Base-by-base conservation (phyloP, 2,888 invertebrate species). In the Schizaphis graminum region DNA sequence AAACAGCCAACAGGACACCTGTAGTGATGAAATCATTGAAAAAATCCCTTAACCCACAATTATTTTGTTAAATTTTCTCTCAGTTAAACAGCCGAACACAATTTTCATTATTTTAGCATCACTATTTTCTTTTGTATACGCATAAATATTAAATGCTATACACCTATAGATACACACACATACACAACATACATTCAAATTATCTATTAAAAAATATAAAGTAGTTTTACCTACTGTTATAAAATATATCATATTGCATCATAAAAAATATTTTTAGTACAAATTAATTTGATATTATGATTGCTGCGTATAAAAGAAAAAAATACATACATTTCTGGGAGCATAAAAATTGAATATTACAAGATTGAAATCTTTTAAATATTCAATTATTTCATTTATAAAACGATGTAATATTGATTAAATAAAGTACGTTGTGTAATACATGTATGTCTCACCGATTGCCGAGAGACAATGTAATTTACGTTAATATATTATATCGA, bases 21-120 rank as follows among this genome's bases (percentile, higher is more conserved):
- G 88, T 92, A 92, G 87, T 53, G 92, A 88, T 47, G 47, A 86
- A 91, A 91, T 91, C 87, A 92, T 87, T 67, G 61, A 67, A 92
- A 87, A 61, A 67, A 67, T 92, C 67, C 49, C 57, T 88, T 41
- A 88, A 67, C 28, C 28, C 49, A n/a, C 67, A 67, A 53, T 92
- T 67, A n/a, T 61, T 92, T 92, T 86, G 85, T 57, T 47, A 8
- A 28, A 35, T 47, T 57, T 92, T 61, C 16, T 26, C 86, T 86
- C 61, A 11, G 49, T 84, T 49, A 77, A 67, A 90, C 35, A 49
- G 61, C 13, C 13, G 8, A 77, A 77, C 84, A 53, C 41, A 26
- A 84, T 41, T 35, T 53, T 26, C 28, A 86, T 47, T 86, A 86
- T 86, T 86, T 86, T 47, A 47, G 44, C 86, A 86, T 44, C 26